Conservation (phyloP, 2,113 vertebrate species). For the Callopanchax toddi region DNA sequence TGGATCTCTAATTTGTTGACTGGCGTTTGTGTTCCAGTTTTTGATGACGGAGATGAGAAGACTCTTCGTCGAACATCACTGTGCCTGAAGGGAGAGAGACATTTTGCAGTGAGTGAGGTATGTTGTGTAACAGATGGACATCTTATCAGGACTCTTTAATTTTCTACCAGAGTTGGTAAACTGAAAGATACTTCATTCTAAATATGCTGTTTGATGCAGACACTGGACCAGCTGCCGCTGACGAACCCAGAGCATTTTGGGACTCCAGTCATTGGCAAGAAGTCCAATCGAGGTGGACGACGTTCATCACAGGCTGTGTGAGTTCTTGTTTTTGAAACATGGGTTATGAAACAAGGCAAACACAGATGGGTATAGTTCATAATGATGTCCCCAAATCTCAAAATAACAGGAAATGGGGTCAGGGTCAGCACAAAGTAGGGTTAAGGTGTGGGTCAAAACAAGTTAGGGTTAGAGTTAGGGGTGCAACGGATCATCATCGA, state of each 20-base stretch:
- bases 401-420: no score
- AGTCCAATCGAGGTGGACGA: slow-evolving; percentile 90
- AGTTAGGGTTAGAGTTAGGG: no score
- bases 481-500: no score
- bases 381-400: no score
- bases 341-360: no score
- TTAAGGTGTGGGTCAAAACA: no score
- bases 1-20: not conserved
- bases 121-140: not conserved
- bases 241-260: slow-evolving; percentile 99
- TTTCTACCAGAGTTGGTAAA: not conserved
- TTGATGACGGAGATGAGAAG: slow-evolving; percentile 98
- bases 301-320: slow-evolving; percentile 93
- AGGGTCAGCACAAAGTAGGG: no score
- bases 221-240: slow-evolving; percentile 94
- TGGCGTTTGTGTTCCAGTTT: slow-evolving; percentile 80
- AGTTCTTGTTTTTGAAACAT: slow-evolving; percentile 44
- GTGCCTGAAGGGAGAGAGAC: slow-evolving; percentile 97
- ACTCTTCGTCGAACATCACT: slow-evolving; percentile 94
- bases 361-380: no score
- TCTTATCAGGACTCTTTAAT: no score
- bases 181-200: not conserved
- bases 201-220: slow-evolving; percentile 73
- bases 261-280: slow-evolving; percentile 98
- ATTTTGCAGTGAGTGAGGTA: slow-evolving; percentile 99